A percentile compares a stretch with the other conserved stretches of the same genome.
Evolutionary conservation across 2,113 vertebrate genomes (phyloP).

Genomic region (Bungarus multicinctus): DNA sequence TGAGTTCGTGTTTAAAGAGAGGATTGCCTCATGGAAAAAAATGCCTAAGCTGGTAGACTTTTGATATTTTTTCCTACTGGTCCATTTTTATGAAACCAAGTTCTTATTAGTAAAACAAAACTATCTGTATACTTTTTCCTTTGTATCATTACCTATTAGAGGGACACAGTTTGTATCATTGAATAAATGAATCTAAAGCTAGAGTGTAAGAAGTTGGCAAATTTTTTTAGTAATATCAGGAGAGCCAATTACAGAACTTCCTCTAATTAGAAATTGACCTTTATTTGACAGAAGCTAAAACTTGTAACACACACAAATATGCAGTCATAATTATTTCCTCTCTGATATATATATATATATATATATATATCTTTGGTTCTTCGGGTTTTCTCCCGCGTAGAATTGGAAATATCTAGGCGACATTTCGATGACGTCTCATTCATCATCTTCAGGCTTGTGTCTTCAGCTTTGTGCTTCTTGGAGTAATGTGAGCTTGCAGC

Average conservation of each 20-base stretch:
- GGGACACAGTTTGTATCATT: background rate
- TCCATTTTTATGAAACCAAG: background rate
- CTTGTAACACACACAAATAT: background rate
- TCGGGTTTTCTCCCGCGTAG: too few species aligned
- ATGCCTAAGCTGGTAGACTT: background rate
- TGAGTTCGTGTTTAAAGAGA: background rate
- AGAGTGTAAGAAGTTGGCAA: background rate
- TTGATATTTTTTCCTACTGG: background rate
- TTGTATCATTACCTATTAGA: background rate
- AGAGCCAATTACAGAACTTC: background rate
- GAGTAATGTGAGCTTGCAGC: too few species aligned
- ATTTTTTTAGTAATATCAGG: background rate
- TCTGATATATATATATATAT: too few species aligned
- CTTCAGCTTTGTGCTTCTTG: too few species aligned
- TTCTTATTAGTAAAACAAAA: background rate
- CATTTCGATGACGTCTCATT: too few species aligned
- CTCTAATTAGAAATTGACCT: background rate
- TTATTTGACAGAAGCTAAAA: background rate
- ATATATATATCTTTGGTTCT: too few species aligned
- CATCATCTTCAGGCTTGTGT: too few species aligned
- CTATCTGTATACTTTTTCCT: background rate
- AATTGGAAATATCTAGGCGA: too few species aligned
- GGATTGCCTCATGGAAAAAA: background rate
- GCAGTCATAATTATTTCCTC: background rate
- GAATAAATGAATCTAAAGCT: background rate